Evolutionary conservation across 2,797 vertebrate genomes (phyloP), one percentile per base, ranked within the genome.

Genomic region (Myotis vivesi): DNA sequence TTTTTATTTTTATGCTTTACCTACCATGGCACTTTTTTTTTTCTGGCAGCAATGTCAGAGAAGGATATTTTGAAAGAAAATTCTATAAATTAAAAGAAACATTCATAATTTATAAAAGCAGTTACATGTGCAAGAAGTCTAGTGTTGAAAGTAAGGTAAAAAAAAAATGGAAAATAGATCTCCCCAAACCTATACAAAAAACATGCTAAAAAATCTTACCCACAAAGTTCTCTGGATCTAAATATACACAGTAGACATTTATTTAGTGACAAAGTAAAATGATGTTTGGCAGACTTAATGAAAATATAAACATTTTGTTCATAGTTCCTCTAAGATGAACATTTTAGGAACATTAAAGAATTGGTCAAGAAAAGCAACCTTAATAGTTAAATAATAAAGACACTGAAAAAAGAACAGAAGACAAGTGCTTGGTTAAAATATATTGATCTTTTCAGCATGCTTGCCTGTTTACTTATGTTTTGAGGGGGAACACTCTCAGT

Each of bases 1-100:
- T 89, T 96, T 97, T 96, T n/a, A 89, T 64, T 76, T 98, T 96
- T 87, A 91, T 95, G 77, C 93, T 96, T 96, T 91, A 97, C 93
- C 83, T 44, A 92, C 66, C 76, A n/a, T 96, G 96, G 94, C 94
- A 97, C 64, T 38, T 97, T 96, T 96, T 72, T 38, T 97, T 97
- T 97, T 97, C 97, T 97, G 96, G 87, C 87, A 98, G 96, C 97
- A 98, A 98, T 98, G 97, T 98, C 98, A 98, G 87, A 96, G 97
- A 97, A 98, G 96, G 94, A 86, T 98, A 95, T 94, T 96, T 98
- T 97, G 82, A 98, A 98, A 98, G 89, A 82, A 97, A 95, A 95
- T 93, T 97, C 92, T 97, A 46, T 96, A 96, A 97, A 98, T 98
- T 98, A 98, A 98, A 97, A 1, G 16, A 96, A 97, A 96, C 25